phyloP scores from a whole-genome alignment of 2,113 vertebrate species.

The Hippolais icterina region DNA sequence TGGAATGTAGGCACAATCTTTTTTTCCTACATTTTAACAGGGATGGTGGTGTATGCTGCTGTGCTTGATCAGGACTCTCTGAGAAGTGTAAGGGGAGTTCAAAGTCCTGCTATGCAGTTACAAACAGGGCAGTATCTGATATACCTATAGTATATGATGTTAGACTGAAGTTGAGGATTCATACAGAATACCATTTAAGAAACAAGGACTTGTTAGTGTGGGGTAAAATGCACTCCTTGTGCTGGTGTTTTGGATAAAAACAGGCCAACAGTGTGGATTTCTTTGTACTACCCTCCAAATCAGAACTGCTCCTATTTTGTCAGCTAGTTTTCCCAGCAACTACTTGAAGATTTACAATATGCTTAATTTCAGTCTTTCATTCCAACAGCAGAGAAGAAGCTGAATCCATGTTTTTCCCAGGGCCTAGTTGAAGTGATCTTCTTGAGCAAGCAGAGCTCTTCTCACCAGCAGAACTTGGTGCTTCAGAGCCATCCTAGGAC shows the following conservation, averaged over 20 bases:
- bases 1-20: rapidly evolving
- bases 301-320: neutral
- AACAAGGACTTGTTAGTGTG: neutral
- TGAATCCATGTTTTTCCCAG: neutral
- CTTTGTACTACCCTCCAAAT: neutral
- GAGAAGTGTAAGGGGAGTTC: neutral
- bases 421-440: neutral
- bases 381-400: neutral
- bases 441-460: neutral
- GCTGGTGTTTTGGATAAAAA: neutral
- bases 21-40: neutral
- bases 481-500: neutral
- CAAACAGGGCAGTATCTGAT: neutral
- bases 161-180: neutral
- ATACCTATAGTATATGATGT: neutral
- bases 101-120: neutral
- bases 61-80: neutral
- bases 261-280: neutral
- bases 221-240: neutral
- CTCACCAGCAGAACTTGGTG: neutral
- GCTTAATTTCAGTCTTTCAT: neutral
- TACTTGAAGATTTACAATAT: neutral
- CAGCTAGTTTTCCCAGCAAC: neutral
- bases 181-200: neutral
- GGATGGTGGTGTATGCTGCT: neutral